Evolutionary conservation across 2,797 vertebrate species (phyloP), one percentile per base, ranked within the genome.

Genomic region (Cichlasoma orientale): DNA sequence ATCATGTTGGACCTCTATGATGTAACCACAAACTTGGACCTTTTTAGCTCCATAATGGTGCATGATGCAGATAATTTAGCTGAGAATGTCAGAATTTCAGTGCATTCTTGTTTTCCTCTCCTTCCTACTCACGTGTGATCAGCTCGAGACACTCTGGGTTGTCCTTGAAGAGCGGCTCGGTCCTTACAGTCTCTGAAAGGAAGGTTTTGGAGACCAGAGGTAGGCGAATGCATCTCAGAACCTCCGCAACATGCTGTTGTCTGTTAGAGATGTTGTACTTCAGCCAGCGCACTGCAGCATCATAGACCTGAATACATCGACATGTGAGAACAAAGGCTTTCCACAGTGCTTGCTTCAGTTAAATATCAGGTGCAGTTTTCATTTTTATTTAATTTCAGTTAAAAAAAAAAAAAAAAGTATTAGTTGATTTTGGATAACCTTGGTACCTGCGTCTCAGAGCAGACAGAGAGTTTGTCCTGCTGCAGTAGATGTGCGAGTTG

Each of bases 101-200:
- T 31, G 29, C 56, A 33, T 19, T 27, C 56, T 16, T 6, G 38
- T 21, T 23, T 11, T 61, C 4, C 9, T 29, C 10, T 82, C 8
- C 59, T 2, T 63, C 10, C 21, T 23, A 97, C 98, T 96, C 95
- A 99, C 98, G 95, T 90, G 97, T 98, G 92, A 99, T 97, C 98
- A 99, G 98, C 93, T 97, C 98, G 89, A 98, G 96, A 92, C 98
- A 99, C 95, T 98, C 96, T 11, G 97, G 97, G 89, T 98, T 98
- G 94, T 98, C 97, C 94, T 97, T 97, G 93, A 98, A 97, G 91
- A 99, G 96, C 27, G 96, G 96, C 92, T 99, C 98, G 7, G 95
- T 96, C 90, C 98, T 97, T 80, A 98, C 97, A 0, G 97, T 99
- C 95, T 98, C 98, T 88, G 97, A 98, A 86, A 99, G 94, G 94